These are phyloP conservation scores for Jaculus jaculus DNA, from an alignment of 2,113 vertebrate genomes.

Conservation along the genomic window DNA sequence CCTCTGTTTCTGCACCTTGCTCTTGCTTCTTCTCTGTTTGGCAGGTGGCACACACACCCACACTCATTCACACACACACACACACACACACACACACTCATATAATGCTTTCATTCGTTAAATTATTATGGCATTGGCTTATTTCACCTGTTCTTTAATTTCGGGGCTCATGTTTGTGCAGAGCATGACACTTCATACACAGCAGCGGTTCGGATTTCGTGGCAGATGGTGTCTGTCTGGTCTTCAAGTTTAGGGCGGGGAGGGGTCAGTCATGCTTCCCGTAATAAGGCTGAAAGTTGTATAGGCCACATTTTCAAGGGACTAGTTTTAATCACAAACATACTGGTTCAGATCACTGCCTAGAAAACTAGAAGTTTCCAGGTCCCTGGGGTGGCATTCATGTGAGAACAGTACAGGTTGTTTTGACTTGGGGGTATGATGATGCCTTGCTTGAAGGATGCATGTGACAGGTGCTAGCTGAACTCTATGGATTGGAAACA, in stretches of 20 bases:
- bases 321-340: background rate
- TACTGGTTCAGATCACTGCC: background rate
- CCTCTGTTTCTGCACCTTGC: background rate
- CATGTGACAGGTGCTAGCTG: fast-evolving
- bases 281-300: background rate
- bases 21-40: background rate
- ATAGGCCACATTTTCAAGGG: background rate
- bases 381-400: fast-evolving
- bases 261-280: background rate
- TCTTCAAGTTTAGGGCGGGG: background rate
- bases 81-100: too few species aligned
- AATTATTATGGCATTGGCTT: fast-evolving
- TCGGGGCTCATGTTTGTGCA: background rate
- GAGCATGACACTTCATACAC: fast-evolving
- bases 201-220: background rate
- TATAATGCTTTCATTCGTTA: background rate
- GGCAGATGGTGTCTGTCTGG: background rate
- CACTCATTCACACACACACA: too few species aligned
- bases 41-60: too few species aligned
- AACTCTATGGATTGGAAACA: background rate
- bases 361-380: background rate
- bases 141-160: background rate
- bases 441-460: fast-evolving
- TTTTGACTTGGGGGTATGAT: background rate
- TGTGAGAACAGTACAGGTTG: background rate